phyloP scores from a whole-genome alignment of 2,888 invertebrate genomes.

The Hydrotaea diabolus region DNA sequence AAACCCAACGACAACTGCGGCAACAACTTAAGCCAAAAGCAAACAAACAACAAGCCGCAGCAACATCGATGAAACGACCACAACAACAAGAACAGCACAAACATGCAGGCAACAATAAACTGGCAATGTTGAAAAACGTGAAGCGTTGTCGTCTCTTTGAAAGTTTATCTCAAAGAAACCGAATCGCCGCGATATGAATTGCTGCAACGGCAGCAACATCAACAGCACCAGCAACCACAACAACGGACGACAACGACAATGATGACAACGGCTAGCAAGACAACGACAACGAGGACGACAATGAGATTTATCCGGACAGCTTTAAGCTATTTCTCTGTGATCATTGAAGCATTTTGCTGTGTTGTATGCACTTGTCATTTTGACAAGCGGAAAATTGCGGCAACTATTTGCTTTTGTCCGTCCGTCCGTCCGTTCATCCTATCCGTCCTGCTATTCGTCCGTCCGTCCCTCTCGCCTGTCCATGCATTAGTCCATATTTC shows the following conservation, averaged over 20 bases:
- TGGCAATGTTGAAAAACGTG: conserved; percentile 18
- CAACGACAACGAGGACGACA: conserved; percentile 2
- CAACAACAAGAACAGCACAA: conserved; percentile 15
- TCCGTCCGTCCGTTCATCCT: conserved; percentile 13
- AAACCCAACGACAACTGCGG: conserved; percentile 55
- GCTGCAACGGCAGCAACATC: conserved; percentile 16
- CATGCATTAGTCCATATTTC: neutral
- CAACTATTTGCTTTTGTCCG: conserved; percentile 38
- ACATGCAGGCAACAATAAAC: conserved; percentile 6
- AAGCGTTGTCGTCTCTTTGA: conserved; percentile 31
- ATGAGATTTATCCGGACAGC: conserved; percentile 60
- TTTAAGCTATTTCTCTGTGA: conserved; percentile 58
- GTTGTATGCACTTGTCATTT: conserved; percentile 64
- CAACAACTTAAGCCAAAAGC: neutral
- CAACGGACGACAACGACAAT: conserved; percentile 8
- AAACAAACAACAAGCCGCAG: neutral
- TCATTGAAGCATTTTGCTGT: conserved; percentile 52
- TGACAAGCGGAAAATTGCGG: conserved; percentile 65
- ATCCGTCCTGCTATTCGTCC: no score
- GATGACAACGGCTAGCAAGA: neutral
- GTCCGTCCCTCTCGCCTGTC: neutral
- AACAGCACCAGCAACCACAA: no score
- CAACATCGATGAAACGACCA: neutral
- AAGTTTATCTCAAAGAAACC: conserved; percentile 41
- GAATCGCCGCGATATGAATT: conserved; percentile 9